A percentile compares a stretch with the other conserved stretches of the same genome.
Evolutionary conservation across 2,113 vertebrate species (phyloP).

Genomic region (Ascaphus truei): DNA sequence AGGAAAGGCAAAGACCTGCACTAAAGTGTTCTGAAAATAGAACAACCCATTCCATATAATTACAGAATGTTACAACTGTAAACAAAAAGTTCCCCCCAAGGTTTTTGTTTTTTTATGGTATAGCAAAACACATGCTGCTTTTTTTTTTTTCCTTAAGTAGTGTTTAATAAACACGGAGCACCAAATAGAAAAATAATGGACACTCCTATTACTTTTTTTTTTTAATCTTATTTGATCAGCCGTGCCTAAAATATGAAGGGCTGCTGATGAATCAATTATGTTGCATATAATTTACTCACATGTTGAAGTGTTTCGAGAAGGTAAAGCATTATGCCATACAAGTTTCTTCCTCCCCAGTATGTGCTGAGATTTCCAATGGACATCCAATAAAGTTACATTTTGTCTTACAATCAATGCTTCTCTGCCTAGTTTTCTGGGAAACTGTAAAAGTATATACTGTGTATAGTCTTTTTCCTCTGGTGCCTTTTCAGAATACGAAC

Average conservation of each 20-base stretch:
- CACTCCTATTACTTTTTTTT: neutral
- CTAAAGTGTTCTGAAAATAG: neutral
- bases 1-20: neutral
- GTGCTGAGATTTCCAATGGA: slow-evolving; percentile 72
- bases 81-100: neutral
- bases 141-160: slow-evolving; percentile 48
- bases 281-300: slow-evolving; percentile 65
- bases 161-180: slow-evolving; percentile 55
- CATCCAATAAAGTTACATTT: slow-evolving; percentile 78
- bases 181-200: slow-evolving; percentile 45
- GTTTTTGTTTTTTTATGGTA: slow-evolving; percentile 52
- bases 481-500: no score
- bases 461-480: no score
- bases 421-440: no score
- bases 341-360: slow-evolving; percentile 59
- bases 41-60: neutral
- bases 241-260: slow-evolving; percentile 49
- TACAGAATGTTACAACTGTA: neutral
- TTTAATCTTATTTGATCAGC: slow-evolving; percentile 51
- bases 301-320: slow-evolving; percentile 58
- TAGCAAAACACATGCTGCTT: slow-evolving; percentile 61
- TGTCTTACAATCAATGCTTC: slow-evolving; percentile 43
- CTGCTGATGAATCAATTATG: slow-evolving; percentile 51
- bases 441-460: no score
- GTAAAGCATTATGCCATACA: slow-evolving; percentile 65